Conservation (phyloP, 2,797 vertebrate genomes). For the Phylloscopus collybita region DNA sequence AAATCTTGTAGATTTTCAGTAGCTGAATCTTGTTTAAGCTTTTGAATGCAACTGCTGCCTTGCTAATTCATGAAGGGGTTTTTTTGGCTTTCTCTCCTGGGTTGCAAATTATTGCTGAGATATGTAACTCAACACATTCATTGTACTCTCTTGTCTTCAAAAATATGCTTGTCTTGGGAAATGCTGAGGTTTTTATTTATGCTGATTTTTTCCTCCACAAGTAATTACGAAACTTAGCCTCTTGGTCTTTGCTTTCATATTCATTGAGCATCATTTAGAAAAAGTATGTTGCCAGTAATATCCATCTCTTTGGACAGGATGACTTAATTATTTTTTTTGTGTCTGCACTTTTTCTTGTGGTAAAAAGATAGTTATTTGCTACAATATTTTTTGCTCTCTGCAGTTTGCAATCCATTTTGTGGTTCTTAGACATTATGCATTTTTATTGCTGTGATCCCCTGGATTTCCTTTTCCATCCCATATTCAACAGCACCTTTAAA, state of each 20-base stretch:
- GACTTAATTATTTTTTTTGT: background rate
- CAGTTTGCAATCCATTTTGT: background rate
- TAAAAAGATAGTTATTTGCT: background rate
- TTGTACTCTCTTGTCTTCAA: background rate
- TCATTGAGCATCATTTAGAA: background rate
- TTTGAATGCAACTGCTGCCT: background rate
- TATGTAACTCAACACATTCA: background rate
- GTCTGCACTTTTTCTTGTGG: background rate
- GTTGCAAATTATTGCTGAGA: background rate
- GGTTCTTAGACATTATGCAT: background rate
- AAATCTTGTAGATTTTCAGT: background rate
- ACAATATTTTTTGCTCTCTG: background rate
- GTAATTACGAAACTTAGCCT: background rate
- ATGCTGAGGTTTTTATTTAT: background rate
- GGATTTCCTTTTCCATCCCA: background rate
- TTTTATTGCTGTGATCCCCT: background rate
- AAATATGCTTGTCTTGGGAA: background rate
- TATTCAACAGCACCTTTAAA: background rate
- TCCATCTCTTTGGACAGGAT: background rate
- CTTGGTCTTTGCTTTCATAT: background rate
- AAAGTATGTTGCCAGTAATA: background rate
- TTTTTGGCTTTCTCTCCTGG: background rate
- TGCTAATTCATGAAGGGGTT: background rate
- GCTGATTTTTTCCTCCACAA: background rate
- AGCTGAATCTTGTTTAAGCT: background rate